These are phyloP conservation scores for Drosophila kambysellisi DNA, from an alignment of 2,888 invertebrate species.

Conservation along the genomic window DNA sequence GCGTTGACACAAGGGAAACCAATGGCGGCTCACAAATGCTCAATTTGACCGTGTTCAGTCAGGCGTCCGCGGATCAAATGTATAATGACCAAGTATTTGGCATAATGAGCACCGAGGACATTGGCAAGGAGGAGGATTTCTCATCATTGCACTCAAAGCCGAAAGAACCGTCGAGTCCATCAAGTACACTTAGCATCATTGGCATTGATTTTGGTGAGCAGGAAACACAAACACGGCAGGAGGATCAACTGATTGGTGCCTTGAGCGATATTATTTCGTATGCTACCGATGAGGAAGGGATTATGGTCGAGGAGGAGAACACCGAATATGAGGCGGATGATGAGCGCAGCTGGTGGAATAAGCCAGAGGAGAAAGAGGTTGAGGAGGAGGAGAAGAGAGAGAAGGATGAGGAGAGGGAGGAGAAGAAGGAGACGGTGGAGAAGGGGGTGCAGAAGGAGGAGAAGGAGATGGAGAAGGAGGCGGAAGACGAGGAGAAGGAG, in stretches of 20 bases:
- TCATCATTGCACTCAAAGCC: constrained; percentile 1
- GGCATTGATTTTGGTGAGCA: constrained; percentile 32
- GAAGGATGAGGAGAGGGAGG: too few species aligned
- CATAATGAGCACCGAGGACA: constrained; percentile 46
- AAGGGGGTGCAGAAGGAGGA: background rate
- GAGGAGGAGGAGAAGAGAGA: background rate
- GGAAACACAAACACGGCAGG: constrained; percentile 23
- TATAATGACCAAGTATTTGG: background rate
- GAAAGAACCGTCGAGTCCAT: rapidly evolving
- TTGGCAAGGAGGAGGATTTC: constrained; percentile 36
- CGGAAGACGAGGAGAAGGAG: background rate
- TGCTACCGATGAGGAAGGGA: background rate
- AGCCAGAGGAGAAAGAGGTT: background rate
- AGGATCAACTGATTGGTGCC: constrained; percentile 30
- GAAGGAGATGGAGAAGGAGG: background rate
- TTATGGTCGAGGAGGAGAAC: background rate
- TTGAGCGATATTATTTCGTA: constrained; percentile 18
- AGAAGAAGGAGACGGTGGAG: background rate
- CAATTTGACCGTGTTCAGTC: background rate
- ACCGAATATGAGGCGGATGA: constrained; percentile 53
- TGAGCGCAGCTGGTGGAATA: constrained; percentile 33
- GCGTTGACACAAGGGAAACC: background rate
- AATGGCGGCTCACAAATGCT: constrained; percentile 11
- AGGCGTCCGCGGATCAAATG: rapidly evolving
- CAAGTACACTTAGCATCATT: constrained; percentile 17